Evolutionary conservation across 2,888 invertebrate genomes (phyloP).

Genomic region (Sinentomon sp.): DNA sequence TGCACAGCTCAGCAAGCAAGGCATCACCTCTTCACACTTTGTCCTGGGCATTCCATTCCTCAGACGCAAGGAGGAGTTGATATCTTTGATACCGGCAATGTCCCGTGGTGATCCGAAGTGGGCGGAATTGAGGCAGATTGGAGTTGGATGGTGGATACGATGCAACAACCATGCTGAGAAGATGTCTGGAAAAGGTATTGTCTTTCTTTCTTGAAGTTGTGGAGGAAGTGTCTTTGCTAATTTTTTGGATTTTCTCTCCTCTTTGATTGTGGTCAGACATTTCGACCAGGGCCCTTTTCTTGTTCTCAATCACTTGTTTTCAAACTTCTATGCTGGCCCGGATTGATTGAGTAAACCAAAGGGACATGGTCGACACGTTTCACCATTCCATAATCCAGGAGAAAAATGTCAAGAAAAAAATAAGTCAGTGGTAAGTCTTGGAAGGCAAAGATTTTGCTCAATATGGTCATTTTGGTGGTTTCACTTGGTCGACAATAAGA

Average conservation of each 20-base stretch:
- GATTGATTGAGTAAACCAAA: no score
- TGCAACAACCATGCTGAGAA: conserved; percentile 50
- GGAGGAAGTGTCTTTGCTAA: background rate
- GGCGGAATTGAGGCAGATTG: conserved; percentile 65
- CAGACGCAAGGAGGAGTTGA: conserved; percentile 85
- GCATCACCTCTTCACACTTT: conserved; percentile 63
- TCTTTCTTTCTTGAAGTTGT: conserved; percentile 11
- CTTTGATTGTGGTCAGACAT: no score
- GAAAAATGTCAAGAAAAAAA: no score
- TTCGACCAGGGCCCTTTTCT: no score
- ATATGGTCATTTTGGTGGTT: no score
- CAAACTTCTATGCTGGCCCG: no score
- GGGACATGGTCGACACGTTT: no score
- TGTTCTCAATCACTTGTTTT: no score
- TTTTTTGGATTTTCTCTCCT: background rate
- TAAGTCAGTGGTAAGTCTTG: no score
- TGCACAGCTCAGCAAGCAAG: conserved; percentile 53
- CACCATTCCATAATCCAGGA: no score
- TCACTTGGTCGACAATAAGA: no score
- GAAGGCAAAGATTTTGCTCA: no score
- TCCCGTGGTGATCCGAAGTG: conserved; percentile 62
- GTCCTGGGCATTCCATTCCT: conserved; percentile 99
- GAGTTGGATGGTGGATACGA: conserved; percentile 88
- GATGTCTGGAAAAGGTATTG: conserved; percentile 49
- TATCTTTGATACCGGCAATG: conserved; percentile 65